Evolutionary conservation across 2,888 invertebrate species (phyloP).

Genomic region (Ennomos erosarius): DNA sequence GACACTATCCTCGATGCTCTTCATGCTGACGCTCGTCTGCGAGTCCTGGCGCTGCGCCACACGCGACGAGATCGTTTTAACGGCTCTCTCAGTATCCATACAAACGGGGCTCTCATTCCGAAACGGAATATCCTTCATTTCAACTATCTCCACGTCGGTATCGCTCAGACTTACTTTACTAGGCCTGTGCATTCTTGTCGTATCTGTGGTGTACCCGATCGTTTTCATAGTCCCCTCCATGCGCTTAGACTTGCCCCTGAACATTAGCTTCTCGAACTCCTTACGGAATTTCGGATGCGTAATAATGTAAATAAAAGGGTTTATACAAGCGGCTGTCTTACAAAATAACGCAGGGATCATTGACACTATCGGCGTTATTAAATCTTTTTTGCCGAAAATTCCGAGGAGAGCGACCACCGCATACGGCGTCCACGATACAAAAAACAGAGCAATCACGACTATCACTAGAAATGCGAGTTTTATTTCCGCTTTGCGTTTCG

Average conservation of each 20-base stretch:
- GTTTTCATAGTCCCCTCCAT: conserved; percentile 72
- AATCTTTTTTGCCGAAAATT: conserved; percentile 86
- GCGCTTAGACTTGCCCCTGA: conserved; percentile 68
- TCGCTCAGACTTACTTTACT: conserved; percentile 74
- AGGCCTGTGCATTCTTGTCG: conserved; percentile 61
- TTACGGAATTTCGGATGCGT: conserved; percentile 91
- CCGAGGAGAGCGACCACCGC: conserved; percentile 91
- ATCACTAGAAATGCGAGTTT: conserved; percentile 89
- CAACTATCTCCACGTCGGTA: conserved; percentile 81
- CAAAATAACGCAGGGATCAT: conserved; percentile 93
- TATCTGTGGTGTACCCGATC: conserved; percentile 64
- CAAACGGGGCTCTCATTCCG: conserved; percentile 48
- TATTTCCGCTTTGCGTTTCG: conserved; percentile 89
- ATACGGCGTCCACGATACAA: conserved; percentile 93
- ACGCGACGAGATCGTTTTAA: conserved; percentile 68
- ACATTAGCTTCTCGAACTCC: conserved; percentile 82
- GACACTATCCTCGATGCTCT: conserved; percentile 67
- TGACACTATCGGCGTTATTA: conserved; percentile 88
- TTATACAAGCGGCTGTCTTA: conserved; percentile 92
- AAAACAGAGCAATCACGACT: conserved; percentile 89
- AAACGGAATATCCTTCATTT: conserved; percentile 81
- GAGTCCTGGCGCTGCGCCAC: conserved; percentile 66
- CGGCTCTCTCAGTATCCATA: conserved; percentile 39
- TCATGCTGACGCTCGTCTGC: conserved; percentile 68
- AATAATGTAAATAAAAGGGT: conserved; percentile 92